Evolutionary conservation across 2,113 vertebrate species (phyloP), one percentile per base, ranked within the genome.

Genomic region (Fukomys damarensis): DNA sequence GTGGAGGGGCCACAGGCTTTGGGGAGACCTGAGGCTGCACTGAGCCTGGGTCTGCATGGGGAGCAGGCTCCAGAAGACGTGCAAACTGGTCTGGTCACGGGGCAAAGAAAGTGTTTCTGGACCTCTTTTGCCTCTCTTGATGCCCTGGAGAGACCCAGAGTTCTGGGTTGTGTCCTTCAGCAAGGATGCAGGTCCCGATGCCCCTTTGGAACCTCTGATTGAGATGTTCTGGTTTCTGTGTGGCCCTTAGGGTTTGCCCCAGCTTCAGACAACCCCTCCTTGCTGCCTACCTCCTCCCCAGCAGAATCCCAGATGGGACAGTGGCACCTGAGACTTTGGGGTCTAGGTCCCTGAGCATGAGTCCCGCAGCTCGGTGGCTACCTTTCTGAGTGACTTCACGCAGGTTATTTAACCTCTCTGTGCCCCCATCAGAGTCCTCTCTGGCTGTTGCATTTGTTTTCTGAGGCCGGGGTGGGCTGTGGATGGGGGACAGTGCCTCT

Each of bases 361-460:
- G 46, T 68, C 66, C 24, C 24, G 20, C 26, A 1, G 26, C 46
- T 72, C 11, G 3, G 65, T 68, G 30, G 14, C 56, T 17, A 38
- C 35, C 28, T 84, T 43, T 17, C 88, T 94, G 76, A 59, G 76
- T 16, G 2, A 43, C 38, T 5, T 58, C 52, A 81, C 41, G 14
- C 43, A n/a, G 83, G 32, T 77, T 49, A 43, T 68, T 65, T 83
- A 54, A 81, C 24, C 7, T 93, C 80, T 93, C 93, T 91, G 92
- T 38, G 74, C 58, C 41, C 49, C 26, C 17, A 4, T 19, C 0
- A 2, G 59, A n/a, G 87, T 20, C 41, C 13, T 26, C 28, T 59
- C 76, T 17, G 63, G 56, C 46, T 59, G 49, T 38, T 86, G 24
- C 4, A 2, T 74, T 61, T 66, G 13, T 1, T 20, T 30, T 91